Base-by-base conservation (phyloP, 1,140 invertebrate genomes). In the Ladona fulva region DNA sequence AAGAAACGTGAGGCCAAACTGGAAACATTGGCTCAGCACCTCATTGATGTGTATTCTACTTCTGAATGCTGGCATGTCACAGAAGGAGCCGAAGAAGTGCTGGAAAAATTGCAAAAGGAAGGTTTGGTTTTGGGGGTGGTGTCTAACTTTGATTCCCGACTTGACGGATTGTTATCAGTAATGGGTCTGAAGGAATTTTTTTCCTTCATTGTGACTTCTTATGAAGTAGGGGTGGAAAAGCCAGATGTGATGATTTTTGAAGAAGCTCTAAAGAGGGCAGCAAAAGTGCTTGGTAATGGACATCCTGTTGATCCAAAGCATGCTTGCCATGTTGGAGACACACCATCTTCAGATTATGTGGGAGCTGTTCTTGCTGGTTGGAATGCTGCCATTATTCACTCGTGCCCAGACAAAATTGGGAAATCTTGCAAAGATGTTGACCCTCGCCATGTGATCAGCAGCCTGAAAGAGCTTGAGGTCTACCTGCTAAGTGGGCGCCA, bases 71-170 rank as follows among this genome's bases (percentile, higher is more conserved):
- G 94, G 94, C 85, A 90, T 81, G 84, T 89, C 24, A 87, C 89
- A 80, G 87, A 91, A 52, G 92, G 91, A 7, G 87, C 89, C 16
- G 81, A 87, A 3, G 87, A 90, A 37, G 83, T 94, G 42, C 85
- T 97, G 0, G 83, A 89, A 42, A 86, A 88, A 79, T 82, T 93
- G 19, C 87, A 85, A 77, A 81, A 83, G 25, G 83, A 83, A 24
- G 81, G 84, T 66, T 81, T 91, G 16, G 81, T 85, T 6, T 79
- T 97, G 25, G 95, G 95, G 22, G 89, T 95, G 0, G 91, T 97
- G 80, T 95, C 94, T 16, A 97, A 97, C 86, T 95, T 93, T 86
- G 95, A 97, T 86, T 90, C 93, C 74, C 87, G 94, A 77, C 85
- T 97, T 0, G 85, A 90, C 76, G 85, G 85, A 3, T 89, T 96